phyloP scores from a whole-genome alignment of 2,797 vertebrate species.

The Schizothorax lantsangensis region DNA sequence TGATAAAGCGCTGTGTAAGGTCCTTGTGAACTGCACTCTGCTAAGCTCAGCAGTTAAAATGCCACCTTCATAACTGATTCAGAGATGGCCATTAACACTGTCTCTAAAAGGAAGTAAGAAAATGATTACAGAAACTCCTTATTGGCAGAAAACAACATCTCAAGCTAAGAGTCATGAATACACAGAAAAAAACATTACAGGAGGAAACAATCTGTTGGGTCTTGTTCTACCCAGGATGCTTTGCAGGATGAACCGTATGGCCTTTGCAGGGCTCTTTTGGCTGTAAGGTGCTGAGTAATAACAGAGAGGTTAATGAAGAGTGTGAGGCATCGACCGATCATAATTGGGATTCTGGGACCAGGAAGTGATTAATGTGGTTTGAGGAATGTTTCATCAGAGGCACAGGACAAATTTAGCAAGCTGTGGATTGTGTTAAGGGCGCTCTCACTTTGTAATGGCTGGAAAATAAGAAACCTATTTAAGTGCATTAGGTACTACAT shows the following conservation, averaged over 20 bases:
- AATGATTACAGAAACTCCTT: neutral
- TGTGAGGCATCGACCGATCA: neutral
- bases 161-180: neutral
- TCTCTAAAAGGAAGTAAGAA: neutral
- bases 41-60: constrained; percentile 44
- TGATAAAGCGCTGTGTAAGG: constrained; percentile 24
- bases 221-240: neutral
- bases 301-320: constrained; percentile 28
- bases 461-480: neutral
- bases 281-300: constrained; percentile 25
- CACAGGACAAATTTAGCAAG: constrained; percentile 1
- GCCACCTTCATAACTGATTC: constrained; percentile 15
- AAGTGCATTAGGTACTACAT: neutral
- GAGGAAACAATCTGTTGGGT: neutral
- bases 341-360: neutral
- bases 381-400: neutral
- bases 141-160: neutral
- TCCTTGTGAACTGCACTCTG: constrained; percentile 11
- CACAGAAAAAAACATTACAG: neutral
- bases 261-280: constrained; percentile 1
- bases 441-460: neutral
- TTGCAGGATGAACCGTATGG: constrained; percentile 6
- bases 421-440: neutral
- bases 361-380: constrained; percentile 17
- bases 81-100: neutral